Evolutionary conservation across 2,888 invertebrate species (phyloP).

Genomic region (Clostera curtula): DNA sequence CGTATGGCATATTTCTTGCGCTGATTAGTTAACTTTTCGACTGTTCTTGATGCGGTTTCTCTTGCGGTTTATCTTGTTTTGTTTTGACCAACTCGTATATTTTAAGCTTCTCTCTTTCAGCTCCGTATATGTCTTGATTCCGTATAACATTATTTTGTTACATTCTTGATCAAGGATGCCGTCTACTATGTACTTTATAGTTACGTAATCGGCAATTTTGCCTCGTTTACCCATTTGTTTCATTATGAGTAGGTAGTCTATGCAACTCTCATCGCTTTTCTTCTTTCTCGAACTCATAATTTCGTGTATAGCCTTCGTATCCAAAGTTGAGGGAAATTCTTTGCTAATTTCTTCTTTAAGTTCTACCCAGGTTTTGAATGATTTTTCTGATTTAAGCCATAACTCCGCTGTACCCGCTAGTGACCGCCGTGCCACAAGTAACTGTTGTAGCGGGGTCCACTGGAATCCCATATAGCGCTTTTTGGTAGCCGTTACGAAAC

Average conservation of each 20-base stretch:
- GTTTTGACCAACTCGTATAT: conserved; percentile 1
- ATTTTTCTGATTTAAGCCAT: conserved; percentile 1
- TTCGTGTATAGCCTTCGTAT: conserved; percentile 1
- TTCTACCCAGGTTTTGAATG: background rate
- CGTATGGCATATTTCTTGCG: too few relatives aligned
- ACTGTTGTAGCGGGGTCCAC: conserved; percentile 1
- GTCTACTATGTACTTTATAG: conserved; percentile 1
- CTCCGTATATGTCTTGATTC: background rate
- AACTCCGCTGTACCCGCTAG: too few relatives aligned
- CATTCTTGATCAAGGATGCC: background rate
- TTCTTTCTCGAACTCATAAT: background rate
- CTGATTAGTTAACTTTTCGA: too few relatives aligned
- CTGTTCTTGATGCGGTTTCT: too few relatives aligned
- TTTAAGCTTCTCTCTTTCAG: background rate
- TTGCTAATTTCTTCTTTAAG: background rate
- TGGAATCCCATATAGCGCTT: too few relatives aligned
- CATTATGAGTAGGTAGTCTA: too few relatives aligned
- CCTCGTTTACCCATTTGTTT: background rate
- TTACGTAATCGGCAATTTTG: background rate
- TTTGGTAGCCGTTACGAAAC: too few relatives aligned
- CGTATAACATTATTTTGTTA: background rate
- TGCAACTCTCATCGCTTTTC: background rate
- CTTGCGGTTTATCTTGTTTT: background rate
- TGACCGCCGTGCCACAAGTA: background rate
- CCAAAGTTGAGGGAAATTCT: background rate